Evolutionary conservation across 2,888 invertebrate species (phyloP).

Genomic region (Oscheius sp.): DNA sequence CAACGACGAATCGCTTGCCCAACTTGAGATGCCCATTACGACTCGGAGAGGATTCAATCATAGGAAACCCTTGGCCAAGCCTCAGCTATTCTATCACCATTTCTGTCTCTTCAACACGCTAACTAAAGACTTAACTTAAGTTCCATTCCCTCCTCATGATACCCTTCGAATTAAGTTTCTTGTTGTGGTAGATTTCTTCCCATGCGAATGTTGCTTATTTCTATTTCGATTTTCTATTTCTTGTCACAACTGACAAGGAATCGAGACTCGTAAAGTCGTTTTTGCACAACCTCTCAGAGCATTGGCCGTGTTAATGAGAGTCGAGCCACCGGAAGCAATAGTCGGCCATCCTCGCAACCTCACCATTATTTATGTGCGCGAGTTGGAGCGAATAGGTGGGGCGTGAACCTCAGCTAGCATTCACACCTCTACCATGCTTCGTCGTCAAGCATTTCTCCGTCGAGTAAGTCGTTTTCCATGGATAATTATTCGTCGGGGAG

Average conservation of each 20-base stretch:
- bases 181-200: neutral
- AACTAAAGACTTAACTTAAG: too few relatives aligned
- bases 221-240: constrained; percentile 10
- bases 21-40: constrained; percentile 30
- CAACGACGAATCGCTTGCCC: constrained; percentile 24
- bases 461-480: constrained; percentile 14
- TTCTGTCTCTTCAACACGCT: constrained; percentile 22
- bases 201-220: neutral
- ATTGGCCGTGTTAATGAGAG: constrained; percentile 25
- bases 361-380: constrained; percentile 29
- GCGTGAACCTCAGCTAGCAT: constrained; percentile 15
- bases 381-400: constrained; percentile 27
- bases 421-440: constrained; percentile 11
- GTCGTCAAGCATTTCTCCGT: constrained; percentile 17
- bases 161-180: too few relatives aligned
- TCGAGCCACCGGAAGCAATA: constrained; percentile 22
- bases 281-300: constrained; percentile 5
- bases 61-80: constrained; percentile 29
- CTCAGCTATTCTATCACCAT: constrained; percentile 27
- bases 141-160: too few relatives aligned
- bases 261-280: neutral
- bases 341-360: constrained; percentile 19
- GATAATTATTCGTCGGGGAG: too few relatives aligned
- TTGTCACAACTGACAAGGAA: constrained; percentile 11
- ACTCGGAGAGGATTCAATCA: constrained; percentile 31